Base-by-base conservation (phyloP, 2,888 invertebrate species). In the Argyra leucocephala region DNA sequence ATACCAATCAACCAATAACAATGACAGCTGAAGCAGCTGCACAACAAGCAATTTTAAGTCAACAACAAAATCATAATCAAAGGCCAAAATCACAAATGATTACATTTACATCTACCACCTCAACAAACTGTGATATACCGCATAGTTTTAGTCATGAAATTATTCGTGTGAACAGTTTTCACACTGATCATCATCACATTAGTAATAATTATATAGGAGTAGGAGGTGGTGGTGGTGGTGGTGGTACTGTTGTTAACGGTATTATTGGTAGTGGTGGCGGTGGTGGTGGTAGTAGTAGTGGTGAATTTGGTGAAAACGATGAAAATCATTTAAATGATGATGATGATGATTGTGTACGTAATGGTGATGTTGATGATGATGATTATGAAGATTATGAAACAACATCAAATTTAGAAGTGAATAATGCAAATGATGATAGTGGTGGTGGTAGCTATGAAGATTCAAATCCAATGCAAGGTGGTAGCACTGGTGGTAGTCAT, bases 391-490 rank as follows among this genome's bases (percentile, higher is more conserved):
- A 77, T 61, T 78, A 75, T 67, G 78, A 76, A 65, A 78, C 77
- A 63, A 66, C 65, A 36, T 67, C 67, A 21, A 77, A 78, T 71
- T 75, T 78, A 67, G 78, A 79, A 63, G 74, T 74, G 58, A 76
- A 75, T 64, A 79, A 79, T 71, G 77, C 77, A 57, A 78, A 78
- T 65, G 78, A 78, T 67, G 78, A 79, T 67, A 78, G 77, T 66
- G 79, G 78, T 67, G 78, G 78, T 57, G 78, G 78, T 68, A 79
- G 79, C 72, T 78, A 78, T 66, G 78, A 78, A 68, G 78, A 78
- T 57, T 78, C 78, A 0, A 79, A 78, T 71, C 77, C 79, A 1
- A 70, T 78, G 67, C 78, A 78, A 70, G 58, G 64, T 24, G 64
- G 66, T 62, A 77, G 77, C 62, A 78, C 78, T 3, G 72, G 76